Base-by-base conservation (phyloP, 2,797 vertebrate genomes). In the Cuniculus paca region DNA sequence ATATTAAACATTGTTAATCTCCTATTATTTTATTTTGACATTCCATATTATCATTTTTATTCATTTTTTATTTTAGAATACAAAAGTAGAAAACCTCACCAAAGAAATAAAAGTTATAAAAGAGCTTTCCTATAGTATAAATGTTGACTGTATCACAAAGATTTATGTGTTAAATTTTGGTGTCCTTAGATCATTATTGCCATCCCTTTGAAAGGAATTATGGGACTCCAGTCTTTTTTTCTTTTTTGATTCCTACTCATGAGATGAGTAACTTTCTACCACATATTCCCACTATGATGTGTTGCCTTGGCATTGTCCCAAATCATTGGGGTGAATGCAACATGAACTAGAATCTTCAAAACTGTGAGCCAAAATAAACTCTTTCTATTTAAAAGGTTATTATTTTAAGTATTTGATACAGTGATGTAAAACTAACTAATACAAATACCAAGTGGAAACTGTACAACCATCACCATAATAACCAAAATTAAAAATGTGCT, bases 21-120 rank as follows among this genome's bases (percentile, higher is more conserved):
- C 17, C 16, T 54, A 52, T 8, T 50, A 50, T 52, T 52, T 54
- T 17, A 54, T 54, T 54, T 54, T 17, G 52, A 54, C 16, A 54
- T 54, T 19, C 52, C 19, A 16, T 54, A 54, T 54, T 16, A 54
- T 54, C 45, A 9, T 48, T 48, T 54, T 54, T 54, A 54, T 54
- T 54, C 17, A 54, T 54, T 54, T 54, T 52, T 54, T 17, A 54
- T 54, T 54, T 54, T 54, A 54, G 52, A 54, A 54, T 54, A 19
- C 17, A 22, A 91, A 91, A 72, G 50, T 31, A 72, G 28, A 88
- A 91, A 81, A 68, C 0, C 52, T 86, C 54, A 95, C 22, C 65
- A 81, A 75, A 56, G 54, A 81, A 78, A 74, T 72, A 31, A 17
- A 79, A 63, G n/a, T 72, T 82, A 58, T 86, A 82, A 82, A 91